phyloP scores from a whole-genome alignment of 2,888 invertebrate genomes.

The Leucania comma region DNA sequence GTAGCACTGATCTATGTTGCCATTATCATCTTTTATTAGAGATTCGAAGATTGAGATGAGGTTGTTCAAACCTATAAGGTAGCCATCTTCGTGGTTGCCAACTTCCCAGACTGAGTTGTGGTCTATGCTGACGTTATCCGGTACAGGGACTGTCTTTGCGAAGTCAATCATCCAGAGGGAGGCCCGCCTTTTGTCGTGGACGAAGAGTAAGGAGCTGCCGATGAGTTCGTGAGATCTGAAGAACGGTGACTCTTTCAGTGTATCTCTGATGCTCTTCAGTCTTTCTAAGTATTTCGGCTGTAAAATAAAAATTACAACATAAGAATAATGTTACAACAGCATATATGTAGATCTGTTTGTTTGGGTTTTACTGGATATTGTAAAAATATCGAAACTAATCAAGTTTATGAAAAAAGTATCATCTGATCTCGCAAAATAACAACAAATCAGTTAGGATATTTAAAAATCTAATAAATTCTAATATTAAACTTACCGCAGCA shows the following conservation, averaged over 20 bases:
- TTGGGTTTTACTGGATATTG: not conserved
- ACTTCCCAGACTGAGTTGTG: slow-evolving; percentile 97
- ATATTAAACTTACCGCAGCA: slow-evolving; percentile 92
- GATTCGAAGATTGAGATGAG: slow-evolving; percentile 96
- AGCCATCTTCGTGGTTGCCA: slow-evolving; percentile 99
- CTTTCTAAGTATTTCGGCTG: slow-evolving; percentile 96
- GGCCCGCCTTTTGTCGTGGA: slow-evolving; percentile 97
- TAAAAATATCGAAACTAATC: not conserved
- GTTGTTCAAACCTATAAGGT: slow-evolving; percentile 97
- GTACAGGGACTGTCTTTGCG: slow-evolving; percentile 97
- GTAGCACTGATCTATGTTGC: slow-evolving; percentile 83
- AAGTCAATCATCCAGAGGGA: slow-evolving; percentile 99
- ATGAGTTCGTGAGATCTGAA: slow-evolving; percentile 98
- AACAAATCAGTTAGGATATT: not conserved
- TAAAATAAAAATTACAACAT: slow-evolving; percentile 70
- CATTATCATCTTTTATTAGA: slow-evolving; percentile 88
- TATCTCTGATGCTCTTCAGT: slow-evolving; percentile 95
- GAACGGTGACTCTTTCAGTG: slow-evolving; percentile 96
- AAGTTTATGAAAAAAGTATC: not conserved
- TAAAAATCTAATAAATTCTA: not conserved
- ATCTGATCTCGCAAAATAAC: not conserved
- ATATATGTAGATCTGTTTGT: not conserved
- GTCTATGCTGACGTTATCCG: slow-evolving; percentile 93
- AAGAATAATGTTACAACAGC: not conserved
- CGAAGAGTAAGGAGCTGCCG: slow-evolving; percentile 98